Conservation (phyloP, 1,140 invertebrate species). For the Lanistes nyassanus region DNA sequence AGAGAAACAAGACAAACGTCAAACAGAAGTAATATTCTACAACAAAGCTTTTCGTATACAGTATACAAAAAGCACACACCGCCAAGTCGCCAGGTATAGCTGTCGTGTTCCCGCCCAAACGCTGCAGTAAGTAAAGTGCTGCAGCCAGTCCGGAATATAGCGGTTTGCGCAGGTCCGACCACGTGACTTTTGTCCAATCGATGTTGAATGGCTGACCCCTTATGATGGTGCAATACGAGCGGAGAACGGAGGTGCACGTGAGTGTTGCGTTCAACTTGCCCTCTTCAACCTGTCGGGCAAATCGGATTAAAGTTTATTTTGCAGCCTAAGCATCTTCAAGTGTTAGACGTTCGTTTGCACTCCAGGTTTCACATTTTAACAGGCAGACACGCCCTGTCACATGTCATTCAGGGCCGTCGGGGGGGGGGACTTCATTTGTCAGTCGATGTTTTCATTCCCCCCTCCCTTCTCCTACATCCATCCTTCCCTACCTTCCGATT, state of each 20-base stretch:
- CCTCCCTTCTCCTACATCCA: not conserved
- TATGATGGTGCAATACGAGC: slow-evolving; percentile 8
- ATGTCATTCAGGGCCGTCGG: no score
- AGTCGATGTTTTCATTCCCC: not conserved
- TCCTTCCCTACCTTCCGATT: no score
- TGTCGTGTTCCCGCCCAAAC: not conserved
- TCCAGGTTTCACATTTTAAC: not conserved
- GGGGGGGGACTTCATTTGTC: no score
- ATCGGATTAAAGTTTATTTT: not conserved
- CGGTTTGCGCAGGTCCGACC: slow-evolving; percentile 44
- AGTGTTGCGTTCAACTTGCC: slow-evolving; percentile 14
- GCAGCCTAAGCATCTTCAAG: not conserved
- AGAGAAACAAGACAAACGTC: no score
- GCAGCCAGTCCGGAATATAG: slow-evolving; percentile 50
- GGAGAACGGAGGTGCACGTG: not conserved
- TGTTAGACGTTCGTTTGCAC: not conserved
- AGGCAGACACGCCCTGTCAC: not conserved
- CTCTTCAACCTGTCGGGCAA: slow-evolving; percentile 14
- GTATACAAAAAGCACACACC: not conserved
- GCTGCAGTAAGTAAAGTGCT: slow-evolving; percentile 33
- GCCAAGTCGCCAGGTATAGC: slow-evolving; percentile 3
- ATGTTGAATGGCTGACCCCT: slow-evolving; percentile 34
- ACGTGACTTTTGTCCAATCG: slow-evolving; percentile 39
- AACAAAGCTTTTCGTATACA: no score
- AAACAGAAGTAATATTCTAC: no score